These are phyloP conservation scores for Turdus rufiventris DNA, from an alignment of 2,113 vertebrate species.

Conservation along the genomic window DNA sequence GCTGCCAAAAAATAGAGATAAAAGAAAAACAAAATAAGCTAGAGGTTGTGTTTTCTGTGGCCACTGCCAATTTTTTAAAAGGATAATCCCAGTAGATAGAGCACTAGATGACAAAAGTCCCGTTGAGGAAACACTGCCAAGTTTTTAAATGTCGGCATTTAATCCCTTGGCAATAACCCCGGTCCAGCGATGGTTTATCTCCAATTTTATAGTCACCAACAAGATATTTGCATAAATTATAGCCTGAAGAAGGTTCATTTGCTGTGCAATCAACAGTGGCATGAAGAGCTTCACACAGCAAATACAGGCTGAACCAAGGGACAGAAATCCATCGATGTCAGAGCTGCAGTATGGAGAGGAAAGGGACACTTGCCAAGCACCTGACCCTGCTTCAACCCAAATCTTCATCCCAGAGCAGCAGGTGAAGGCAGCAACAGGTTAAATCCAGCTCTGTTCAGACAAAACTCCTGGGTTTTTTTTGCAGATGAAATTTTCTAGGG, in stretches of 20 bases:
- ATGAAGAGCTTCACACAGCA: neutral
- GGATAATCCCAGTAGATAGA: slow-evolving; percentile 58
- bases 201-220: neutral
- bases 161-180: neutral
- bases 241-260: neutral
- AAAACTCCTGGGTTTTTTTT: neutral
- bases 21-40: neutral
- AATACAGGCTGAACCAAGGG: neutral
- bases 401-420: neutral
- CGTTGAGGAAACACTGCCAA: neutral
- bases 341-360: neutral
- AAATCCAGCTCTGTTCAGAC: neutral
- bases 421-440: neutral
- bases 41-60: neutral
- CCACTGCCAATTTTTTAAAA: slow-evolving; percentile 36
- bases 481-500: neutral
- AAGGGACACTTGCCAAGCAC: neutral
- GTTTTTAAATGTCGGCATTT: neutral
- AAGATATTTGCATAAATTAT: neutral
- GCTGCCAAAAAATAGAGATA: slow-evolving; percentile 33
- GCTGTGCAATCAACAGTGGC: neutral
- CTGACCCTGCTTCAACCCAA: neutral
- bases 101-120: neutral
- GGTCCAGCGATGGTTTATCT: neutral
- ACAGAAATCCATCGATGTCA: neutral